Evolutionary conservation across 2,797 vertebrate species (phyloP).

Genomic region (Carapus acus): DNA sequence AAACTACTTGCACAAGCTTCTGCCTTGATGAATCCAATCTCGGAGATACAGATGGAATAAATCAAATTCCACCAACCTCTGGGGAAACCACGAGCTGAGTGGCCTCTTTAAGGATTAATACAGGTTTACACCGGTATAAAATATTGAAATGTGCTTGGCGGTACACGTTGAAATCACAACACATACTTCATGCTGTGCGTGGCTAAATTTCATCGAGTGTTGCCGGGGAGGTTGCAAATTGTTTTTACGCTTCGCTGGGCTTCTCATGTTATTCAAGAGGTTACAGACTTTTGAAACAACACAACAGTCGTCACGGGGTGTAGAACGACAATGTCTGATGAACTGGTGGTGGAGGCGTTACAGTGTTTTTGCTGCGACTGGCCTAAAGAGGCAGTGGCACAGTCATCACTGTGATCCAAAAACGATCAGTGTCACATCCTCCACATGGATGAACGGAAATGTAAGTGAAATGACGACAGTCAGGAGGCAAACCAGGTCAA

Average conservation of each 20-base stretch:
- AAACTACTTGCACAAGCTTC: too few relatives aligned
- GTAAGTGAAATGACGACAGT: too few relatives aligned
- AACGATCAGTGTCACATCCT: too few relatives aligned
- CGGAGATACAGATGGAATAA: not conserved
- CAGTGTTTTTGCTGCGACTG: too few relatives aligned
- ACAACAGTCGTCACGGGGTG: not conserved
- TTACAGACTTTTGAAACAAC: constrained; percentile 13
- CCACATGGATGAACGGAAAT: too few relatives aligned
- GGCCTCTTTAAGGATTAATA: constrained; percentile 6
- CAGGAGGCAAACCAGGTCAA: constrained; percentile 18
- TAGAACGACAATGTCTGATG: too few relatives aligned
- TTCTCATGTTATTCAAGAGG: constrained; percentile 3
- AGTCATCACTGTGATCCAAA: too few relatives aligned
- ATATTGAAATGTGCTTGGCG: constrained; percentile 4
- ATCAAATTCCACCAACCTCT: constrained; percentile 5
- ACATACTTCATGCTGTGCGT: constrained; percentile 5
- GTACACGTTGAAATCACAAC: constrained; percentile 2
- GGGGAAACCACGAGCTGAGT: constrained; percentile 11
- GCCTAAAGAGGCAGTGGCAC: too few relatives aligned
- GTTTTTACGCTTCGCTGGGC: not conserved
- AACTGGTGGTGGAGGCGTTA: too few relatives aligned
- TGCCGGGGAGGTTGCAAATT: not conserved
- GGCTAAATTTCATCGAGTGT: not conserved
- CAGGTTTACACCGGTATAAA: not conserved
- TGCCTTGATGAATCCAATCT: constrained; percentile 29